phyloP scores from a whole-genome alignment of 2,113 vertebrate genomes.

The Dolichallabes microphthalmus region DNA sequence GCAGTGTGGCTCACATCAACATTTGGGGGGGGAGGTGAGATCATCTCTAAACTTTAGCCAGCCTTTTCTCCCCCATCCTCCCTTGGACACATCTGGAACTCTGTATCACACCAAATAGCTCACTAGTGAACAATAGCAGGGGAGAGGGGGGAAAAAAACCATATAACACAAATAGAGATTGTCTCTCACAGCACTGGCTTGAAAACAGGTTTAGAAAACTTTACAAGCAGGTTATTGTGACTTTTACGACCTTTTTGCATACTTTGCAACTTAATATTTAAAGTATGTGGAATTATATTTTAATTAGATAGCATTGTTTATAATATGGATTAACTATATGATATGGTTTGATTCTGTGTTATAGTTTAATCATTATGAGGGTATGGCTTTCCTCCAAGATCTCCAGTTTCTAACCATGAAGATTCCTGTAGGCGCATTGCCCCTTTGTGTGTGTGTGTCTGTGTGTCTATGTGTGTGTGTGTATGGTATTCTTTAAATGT shows the following conservation, averaged over 20 bases:
- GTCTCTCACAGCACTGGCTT: neutral
- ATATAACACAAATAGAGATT: neutral
- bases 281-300: neutral
- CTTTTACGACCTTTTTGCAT: neutral
- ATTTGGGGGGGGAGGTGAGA: slow-evolving; percentile 37
- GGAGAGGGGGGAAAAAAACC: slow-evolving; percentile 7
- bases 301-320: neutral
- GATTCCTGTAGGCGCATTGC: neutral
- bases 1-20: neutral
- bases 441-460: too few relatives aligned
- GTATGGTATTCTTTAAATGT: neutral
- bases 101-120: slow-evolving; percentile 29
- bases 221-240: neutral
- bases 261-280: neutral
- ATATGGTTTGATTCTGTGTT: neutral
- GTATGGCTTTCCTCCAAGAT: neutral
- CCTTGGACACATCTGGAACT: slow-evolving; percentile 51
- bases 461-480: neutral
- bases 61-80: neutral
- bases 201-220: neutral
- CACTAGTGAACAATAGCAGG: slow-evolving; percentile 44
- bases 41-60: slow-evolving; percentile 42
- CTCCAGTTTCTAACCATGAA: neutral
- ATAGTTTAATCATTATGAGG: too few relatives aligned
- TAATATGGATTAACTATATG: neutral